Evolutionary conservation across 2,888 invertebrate genomes (phyloP).

Genomic region (Ectemnius cavifrons): DNA sequence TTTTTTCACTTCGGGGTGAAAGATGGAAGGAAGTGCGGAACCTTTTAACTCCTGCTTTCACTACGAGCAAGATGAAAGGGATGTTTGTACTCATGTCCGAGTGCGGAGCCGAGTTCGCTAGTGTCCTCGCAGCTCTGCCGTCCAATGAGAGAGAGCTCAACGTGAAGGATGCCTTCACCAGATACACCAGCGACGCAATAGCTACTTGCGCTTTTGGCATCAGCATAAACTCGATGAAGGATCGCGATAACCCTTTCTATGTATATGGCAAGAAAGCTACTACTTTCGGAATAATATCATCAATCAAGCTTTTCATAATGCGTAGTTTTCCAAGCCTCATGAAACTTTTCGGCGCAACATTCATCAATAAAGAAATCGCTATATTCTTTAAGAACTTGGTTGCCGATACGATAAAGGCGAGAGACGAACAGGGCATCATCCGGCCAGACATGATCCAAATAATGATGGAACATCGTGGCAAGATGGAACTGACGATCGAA

Average conservation of each 20-base stretch:
- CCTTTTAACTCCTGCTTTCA: constrained; percentile 2
- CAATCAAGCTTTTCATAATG: constrained; percentile 45
- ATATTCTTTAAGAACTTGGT: constrained; percentile 59
- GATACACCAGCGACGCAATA: constrained; percentile 69
- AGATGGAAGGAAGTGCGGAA: constrained; percentile 51
- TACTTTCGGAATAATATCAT: constrained; percentile 17
- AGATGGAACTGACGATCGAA: constrained; percentile 53
- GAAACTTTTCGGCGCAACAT: constrained; percentile 36
- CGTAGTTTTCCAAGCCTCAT: constrained; percentile 30
- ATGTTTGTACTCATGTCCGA: constrained; percentile 61
- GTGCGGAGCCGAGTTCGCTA: constrained; percentile 52
- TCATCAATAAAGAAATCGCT: constrained; percentile 24
- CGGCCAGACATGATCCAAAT: constrained; percentile 81
- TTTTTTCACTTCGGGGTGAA: constrained; percentile 60
- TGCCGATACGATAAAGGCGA: constrained; percentile 48
- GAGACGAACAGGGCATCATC: constrained; percentile 60
- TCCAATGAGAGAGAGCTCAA: constrained; percentile 51
- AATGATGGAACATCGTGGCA: constrained; percentile 78
- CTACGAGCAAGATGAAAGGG: constrained; percentile 57
- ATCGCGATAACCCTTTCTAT: constrained; percentile 70
- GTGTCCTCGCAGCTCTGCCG: constrained; percentile 33
- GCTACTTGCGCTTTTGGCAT: constrained; percentile 70
- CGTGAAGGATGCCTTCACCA: constrained; percentile 68
- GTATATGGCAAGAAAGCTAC: constrained; percentile 54
- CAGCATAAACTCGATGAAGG: constrained; percentile 64